Evolutionary conservation across 2,113 vertebrate species (phyloP).

Genomic region (Onychostruthus taczanowskii): DNA sequence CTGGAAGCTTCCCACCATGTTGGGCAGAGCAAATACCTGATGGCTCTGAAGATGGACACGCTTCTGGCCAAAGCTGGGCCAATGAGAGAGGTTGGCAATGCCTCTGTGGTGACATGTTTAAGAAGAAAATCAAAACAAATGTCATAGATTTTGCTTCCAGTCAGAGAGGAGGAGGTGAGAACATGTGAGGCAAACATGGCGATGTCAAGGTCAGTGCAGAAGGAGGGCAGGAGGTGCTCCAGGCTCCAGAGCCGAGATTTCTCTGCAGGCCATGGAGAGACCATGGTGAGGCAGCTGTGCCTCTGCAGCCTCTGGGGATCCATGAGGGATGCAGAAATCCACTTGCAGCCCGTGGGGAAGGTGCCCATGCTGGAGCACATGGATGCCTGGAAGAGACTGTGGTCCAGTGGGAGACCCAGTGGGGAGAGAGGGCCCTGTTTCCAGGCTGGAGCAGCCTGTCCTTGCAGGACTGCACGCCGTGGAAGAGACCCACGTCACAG

Average conservation of each 20-base stretch:
- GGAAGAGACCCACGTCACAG: background rate
- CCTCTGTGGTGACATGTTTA: background rate
- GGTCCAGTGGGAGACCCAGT: background rate
- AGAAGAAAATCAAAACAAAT: background rate
- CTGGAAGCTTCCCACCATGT: background rate
- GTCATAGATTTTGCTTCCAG: background rate
- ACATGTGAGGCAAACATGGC: background rate
- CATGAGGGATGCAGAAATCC: background rate
- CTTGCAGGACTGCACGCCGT: background rate
- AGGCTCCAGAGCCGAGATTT: rapidly evolving
- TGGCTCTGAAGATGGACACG: background rate
- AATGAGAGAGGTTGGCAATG: background rate
- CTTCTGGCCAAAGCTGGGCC: background rate
- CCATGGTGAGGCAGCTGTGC: background rate
- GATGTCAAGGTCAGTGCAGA: background rate
- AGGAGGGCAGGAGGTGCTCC: background rate
- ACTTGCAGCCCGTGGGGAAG: rapidly evolving
- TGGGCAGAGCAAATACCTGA: background rate
- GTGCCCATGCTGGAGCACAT: background rate
- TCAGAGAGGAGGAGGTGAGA: background rate
- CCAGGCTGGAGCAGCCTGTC: background rate
- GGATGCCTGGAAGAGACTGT: background rate
- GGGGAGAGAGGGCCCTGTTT: background rate
- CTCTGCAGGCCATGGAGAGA: rapidly evolving
- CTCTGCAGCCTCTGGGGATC: background rate